These are phyloP conservation scores for Acanthaster planci DNA, from an alignment of 35 echinoderm and acorn worm species.

Conservation along the genomic window DNA sequence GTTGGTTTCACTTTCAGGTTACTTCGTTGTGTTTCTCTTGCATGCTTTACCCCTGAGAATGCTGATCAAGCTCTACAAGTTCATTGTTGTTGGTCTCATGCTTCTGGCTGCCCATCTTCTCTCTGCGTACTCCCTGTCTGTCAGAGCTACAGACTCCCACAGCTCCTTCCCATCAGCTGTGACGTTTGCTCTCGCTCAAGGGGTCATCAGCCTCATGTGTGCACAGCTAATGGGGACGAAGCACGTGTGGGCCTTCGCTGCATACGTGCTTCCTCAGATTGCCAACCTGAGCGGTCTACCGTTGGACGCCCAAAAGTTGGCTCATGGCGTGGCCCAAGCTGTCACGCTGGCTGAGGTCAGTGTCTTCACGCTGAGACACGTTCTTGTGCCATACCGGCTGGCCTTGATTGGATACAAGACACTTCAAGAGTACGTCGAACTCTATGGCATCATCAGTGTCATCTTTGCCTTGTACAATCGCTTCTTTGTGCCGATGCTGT, in stretches of 20 bases:
- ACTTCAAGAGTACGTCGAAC: constrained; percentile 71
- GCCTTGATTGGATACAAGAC: constrained; percentile 63
- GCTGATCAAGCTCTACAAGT: constrained; percentile 75
- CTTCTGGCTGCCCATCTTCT: constrained; percentile 72
- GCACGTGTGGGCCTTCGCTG: constrained; percentile 64
- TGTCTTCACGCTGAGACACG: constrained; percentile 58
- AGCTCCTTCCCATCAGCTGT: constrained; percentile 38
- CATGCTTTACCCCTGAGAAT: constrained; percentile 78
- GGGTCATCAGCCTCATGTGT: constrained; percentile 57
- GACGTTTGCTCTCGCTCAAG: constrained; percentile 48
- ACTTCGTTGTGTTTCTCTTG: constrained; percentile 72
- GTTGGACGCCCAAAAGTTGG: constrained; percentile 28
- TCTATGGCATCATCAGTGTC: constrained; percentile 77
- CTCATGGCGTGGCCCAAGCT: constrained; percentile 55
- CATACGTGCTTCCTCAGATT: constrained; percentile 69
- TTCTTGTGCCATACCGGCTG: constrained; percentile 60
- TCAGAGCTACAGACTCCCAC: constrained; percentile 16
- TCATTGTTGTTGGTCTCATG: constrained; percentile 71
- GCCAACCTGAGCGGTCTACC: constrained; percentile 23
- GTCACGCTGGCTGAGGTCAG: constrained; percentile 50
- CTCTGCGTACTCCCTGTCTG: constrained; percentile 63
- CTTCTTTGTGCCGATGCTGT: constrained; percentile 79
- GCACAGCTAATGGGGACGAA: constrained; percentile 59
- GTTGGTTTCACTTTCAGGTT: constrained; percentile 71
- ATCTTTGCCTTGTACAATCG: constrained; percentile 77